phyloP scores from a whole-genome alignment of 2,113 vertebrate genomes.

The Paradoxurus hermaphroditus region DNA sequence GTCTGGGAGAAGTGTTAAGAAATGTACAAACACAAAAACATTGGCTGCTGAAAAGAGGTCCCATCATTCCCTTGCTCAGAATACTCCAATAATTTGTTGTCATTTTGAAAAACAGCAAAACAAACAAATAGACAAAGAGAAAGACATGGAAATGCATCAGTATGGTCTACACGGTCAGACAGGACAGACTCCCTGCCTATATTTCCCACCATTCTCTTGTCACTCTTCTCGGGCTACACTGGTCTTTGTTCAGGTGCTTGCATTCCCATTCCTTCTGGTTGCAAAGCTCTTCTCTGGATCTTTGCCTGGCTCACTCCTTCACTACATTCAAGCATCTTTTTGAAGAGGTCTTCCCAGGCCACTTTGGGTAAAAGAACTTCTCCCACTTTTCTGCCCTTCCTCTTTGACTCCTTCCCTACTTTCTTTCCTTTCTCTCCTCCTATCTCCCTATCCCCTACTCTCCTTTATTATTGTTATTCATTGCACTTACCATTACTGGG shows the following conservation, averaged over 20 bases:
- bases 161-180: fast-evolving
- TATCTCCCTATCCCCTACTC: background rate
- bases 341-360: background rate
- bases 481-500: background rate
- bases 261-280: background rate
- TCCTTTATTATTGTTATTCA: background rate
- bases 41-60: background rate
- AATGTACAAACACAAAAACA: background rate
- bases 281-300: background rate
- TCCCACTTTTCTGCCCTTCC: no score
- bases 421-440: background rate
- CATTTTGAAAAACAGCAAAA: background rate
- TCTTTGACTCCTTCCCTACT: background rate
- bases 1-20: background rate
- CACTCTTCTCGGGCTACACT: background rate
- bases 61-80: background rate
- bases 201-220: background rate
- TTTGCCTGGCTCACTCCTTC: background rate
- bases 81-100: background rate
- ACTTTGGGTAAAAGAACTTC: background rate
- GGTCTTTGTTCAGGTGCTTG: background rate
- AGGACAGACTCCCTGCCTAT: background rate
- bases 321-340: background rate
- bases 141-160: background rate
- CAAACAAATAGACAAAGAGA: background rate